phyloP scores from a whole-genome alignment of 1,140 invertebrate genomes.

The Amyelois transitella region DNA sequence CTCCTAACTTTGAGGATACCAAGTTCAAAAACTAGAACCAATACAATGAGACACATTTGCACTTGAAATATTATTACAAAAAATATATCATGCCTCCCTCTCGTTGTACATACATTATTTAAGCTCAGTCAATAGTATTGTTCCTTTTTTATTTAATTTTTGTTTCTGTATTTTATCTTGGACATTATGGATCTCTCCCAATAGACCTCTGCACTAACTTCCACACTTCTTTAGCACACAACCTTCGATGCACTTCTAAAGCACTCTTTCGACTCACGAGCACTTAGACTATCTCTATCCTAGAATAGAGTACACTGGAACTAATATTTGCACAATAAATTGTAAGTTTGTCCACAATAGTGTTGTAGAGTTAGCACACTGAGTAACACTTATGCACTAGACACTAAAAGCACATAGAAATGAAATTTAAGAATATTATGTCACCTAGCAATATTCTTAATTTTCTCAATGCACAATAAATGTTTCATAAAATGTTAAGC shows the following conservation, averaged over 20 bases:
- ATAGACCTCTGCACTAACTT: conserved; percentile 57
- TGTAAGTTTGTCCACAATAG: conserved; percentile 52
- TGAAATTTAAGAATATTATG: conserved; percentile 36
- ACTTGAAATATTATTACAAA: too few relatives aligned
- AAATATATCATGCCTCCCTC: too few relatives aligned
- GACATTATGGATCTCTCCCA: conserved; percentile 54
- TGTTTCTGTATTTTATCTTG: not conserved
- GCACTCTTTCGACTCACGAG: conserved; percentile 37
- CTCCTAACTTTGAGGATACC: too few relatives aligned
- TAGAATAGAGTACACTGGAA: conserved; percentile 57
- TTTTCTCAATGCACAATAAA: not conserved
- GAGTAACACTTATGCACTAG: conserved; percentile 44
- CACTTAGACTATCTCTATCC: conserved; percentile 60
- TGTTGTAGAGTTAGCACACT: conserved; percentile 49
- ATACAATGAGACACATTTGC: too few relatives aligned
- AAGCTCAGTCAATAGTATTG: too few relatives aligned
- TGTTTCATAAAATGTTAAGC: conserved; percentile 18
- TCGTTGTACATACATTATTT: too few relatives aligned
- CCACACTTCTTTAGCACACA: conserved; percentile 65
- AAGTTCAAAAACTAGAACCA: too few relatives aligned
- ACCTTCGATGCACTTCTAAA: conserved; percentile 60
- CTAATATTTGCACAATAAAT: conserved; percentile 53
- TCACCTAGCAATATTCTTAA: not conserved
- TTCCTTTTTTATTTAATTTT: not conserved
- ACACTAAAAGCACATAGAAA: conserved; percentile 57